Evolutionary conservation across 2,113 vertebrate genomes (phyloP).

Genomic region (Channa argus): DNA sequence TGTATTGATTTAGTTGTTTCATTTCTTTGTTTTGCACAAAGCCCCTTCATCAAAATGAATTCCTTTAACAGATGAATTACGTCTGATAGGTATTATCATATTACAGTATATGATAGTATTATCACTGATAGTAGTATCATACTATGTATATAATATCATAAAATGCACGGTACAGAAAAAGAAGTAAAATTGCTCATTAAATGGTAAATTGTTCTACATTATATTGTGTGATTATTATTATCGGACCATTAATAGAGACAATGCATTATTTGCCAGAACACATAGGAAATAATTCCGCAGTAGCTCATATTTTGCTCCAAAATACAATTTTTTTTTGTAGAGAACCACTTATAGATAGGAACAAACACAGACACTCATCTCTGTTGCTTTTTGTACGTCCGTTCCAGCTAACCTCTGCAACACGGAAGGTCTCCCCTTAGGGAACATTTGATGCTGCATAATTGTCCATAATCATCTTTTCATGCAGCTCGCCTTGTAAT

Average conservation of each 20-base stretch:
- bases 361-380: constrained; percentile 27
- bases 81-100: too few relatives aligned
- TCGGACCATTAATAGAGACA: neutral
- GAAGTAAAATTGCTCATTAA: too few relatives aligned
- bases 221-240: too few relatives aligned
- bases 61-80: too few relatives aligned
- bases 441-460: constrained; percentile 59
- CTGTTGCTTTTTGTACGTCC: constrained; percentile 29
- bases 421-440: constrained; percentile 54
- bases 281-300: neutral
- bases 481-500: constrained; percentile 62
- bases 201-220: too few relatives aligned
- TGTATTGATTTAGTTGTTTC: neutral
- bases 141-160: too few relatives aligned
- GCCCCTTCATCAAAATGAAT: neutral
- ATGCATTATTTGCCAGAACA: neutral
- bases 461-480: constrained; percentile 77
- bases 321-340: neutral
- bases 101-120: too few relatives aligned
- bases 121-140: too few relatives aligned
- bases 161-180: too few relatives aligned
- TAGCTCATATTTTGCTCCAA: neutral
- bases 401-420: constrained; percentile 37
- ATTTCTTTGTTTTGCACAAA: neutral
- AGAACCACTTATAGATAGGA: constrained; percentile 2